These are phyloP conservation scores for Dicyrtomina minuta DNA, from an alignment of 2,888 invertebrate genomes.

Conservation along the genomic window DNA sequence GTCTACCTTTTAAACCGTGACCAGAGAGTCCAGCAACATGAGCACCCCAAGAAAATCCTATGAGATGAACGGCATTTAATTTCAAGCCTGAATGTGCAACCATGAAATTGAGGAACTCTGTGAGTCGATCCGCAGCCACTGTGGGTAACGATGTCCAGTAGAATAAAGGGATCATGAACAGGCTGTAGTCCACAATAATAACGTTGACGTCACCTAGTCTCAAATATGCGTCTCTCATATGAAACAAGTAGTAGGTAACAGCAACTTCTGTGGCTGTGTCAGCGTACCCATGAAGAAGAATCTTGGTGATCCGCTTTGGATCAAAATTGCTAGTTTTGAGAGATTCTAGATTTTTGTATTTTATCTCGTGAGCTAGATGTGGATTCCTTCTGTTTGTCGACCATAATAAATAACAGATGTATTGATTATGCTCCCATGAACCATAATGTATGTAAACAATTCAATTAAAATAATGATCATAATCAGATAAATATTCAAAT, in stretches of 20 bases:
- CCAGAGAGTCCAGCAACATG: conserved; percentile 40
- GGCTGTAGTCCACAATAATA: conserved; percentile 42
- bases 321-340: conserved; percentile 43
- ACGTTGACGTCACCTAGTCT: conserved; percentile 43
- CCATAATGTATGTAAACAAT: too few species aligned
- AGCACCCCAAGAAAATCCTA: conserved; percentile 47
- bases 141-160: conserved; percentile 33
- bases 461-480: too few species aligned
- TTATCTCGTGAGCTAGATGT: conserved; percentile 46
- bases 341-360: conserved; percentile 37
- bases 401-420: too few species aligned
- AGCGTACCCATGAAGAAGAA: conserved; percentile 44
- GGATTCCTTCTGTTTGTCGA: conserved; percentile 43
- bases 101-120: conserved; percentile 27
- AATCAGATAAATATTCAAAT: too few species aligned
- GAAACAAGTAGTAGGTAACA: conserved; percentile 32
- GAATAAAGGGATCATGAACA: conserved; percentile 40
- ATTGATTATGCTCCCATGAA: too few species aligned
- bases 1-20: too few species aligned
- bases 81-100: not conserved
- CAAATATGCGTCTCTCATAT: conserved; percentile 42
- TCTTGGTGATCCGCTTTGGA: conserved; percentile 38
- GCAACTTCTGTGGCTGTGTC: conserved; percentile 45
- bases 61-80: conserved; percentile 41
- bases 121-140: conserved; percentile 18